A percentile compares a stretch with the other conserved stretches of the same genome.
Conservation (phyloP, 2,797 vertebrate genomes). For the Hafferia zeledoni region DNA sequence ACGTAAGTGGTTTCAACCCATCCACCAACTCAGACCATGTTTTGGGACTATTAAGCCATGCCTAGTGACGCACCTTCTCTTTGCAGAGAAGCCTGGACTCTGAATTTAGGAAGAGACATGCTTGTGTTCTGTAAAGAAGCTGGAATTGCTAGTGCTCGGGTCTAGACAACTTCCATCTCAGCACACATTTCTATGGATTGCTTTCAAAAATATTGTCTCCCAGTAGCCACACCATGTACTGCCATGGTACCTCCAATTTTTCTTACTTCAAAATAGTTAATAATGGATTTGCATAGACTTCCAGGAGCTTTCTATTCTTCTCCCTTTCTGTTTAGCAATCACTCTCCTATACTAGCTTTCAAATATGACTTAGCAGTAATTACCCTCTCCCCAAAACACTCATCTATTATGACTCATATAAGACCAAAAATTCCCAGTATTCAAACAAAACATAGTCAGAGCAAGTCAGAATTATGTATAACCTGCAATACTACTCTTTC, state of each 20-base stretch:
- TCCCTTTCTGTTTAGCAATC: not conserved
- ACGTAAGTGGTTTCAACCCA: not conserved
- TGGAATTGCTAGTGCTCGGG: not conserved
- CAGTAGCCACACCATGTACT: not conserved
- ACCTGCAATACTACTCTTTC: conserved; percentile 94
- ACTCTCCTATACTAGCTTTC: not conserved
- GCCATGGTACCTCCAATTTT: not conserved
- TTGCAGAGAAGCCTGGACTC: not conserved
- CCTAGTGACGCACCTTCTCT: not conserved
- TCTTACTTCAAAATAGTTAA: not conserved
- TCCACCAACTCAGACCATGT: not conserved
- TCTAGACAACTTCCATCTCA: not conserved
- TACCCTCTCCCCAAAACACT: not conserved
- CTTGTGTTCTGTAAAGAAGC: not conserved
- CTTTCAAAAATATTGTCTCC: not conserved
- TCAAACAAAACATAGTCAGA: not conserved
- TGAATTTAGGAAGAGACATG: not conserved
- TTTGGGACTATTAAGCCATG: not conserved
- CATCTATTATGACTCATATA: not conserved
- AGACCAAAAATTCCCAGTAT: not conserved
- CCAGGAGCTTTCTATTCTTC: not conserved
- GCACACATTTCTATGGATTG: not conserved
- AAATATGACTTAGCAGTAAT: not conserved
- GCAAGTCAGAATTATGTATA: not conserved
- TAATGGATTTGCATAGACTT: not conserved